Evolutionary conservation across 2,797 vertebrate species (phyloP).

Genomic region (Amblyraja radiata): DNA sequence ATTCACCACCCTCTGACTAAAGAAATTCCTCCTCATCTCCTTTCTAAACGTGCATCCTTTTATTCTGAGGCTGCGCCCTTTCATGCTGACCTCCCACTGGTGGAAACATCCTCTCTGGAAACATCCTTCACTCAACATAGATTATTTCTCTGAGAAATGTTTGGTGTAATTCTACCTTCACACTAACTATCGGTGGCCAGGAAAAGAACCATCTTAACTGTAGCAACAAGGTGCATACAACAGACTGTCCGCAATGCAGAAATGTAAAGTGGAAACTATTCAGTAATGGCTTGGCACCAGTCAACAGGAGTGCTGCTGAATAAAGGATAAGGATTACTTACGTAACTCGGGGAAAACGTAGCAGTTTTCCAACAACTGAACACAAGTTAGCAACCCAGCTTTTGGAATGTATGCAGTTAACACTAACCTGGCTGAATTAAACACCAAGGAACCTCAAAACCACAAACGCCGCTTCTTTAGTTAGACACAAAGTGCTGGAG

Average conservation of each 20-base stretch:
- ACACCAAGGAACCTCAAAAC: not conserved
- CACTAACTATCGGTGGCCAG: not conserved
- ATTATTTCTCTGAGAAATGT: not conserved
- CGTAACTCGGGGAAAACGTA: not conserved
- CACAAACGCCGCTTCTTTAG: not conserved
- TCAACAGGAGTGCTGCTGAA: not conserved
- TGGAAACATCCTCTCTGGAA: too few species aligned
- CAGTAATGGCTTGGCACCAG: not conserved
- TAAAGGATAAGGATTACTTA: not conserved
- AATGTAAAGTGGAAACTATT: constrained; percentile 5
- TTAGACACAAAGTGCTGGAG: too few species aligned
- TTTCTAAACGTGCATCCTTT: too few species aligned
- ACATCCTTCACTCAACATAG: not conserved
- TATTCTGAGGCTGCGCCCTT: too few species aligned
- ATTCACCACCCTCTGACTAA: too few species aligned
- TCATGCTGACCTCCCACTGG: too few species aligned
- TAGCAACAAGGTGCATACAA: not conserved
- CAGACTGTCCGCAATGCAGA: not conserved
- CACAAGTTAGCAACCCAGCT: too few species aligned
- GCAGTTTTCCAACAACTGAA: not conserved
- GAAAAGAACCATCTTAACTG: not conserved
- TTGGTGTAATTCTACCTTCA: not conserved
- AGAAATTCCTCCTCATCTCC: too few species aligned
- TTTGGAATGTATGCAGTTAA: not conserved
- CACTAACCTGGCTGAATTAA: not conserved